phyloP scores from a whole-genome alignment of 2,113 vertebrate genomes.

The pig (Sus scrofa) region T2T-Sscrofa CM000828.6:59695001-59695500 shows the following conservation, averaged over 20 bases:
- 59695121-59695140: not conserved
- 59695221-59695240: not conserved
- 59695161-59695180: not conserved
- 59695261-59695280: not conserved
- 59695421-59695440: not conserved
- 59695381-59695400: not conserved
- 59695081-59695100: not conserved
- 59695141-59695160: not conserved
- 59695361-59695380: not conserved
- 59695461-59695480: not conserved
- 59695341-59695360: not conserved
- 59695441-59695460: not conserved
- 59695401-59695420: not conserved
- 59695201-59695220: not conserved
- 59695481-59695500: not conserved
- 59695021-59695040: not conserved
- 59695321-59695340: not conserved
- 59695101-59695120: not conserved
- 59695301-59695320: not conserved
- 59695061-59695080: not conserved
- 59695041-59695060: not conserved
- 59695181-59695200: not conserved
- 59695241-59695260: constrained; percentile 30
- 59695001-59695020: not conserved
- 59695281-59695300: not conserved